These are phyloP conservation scores for Periphyllus acericola DNA, from an alignment of 2,888 invertebrate genomes.

Conservation along the genomic window DNA sequence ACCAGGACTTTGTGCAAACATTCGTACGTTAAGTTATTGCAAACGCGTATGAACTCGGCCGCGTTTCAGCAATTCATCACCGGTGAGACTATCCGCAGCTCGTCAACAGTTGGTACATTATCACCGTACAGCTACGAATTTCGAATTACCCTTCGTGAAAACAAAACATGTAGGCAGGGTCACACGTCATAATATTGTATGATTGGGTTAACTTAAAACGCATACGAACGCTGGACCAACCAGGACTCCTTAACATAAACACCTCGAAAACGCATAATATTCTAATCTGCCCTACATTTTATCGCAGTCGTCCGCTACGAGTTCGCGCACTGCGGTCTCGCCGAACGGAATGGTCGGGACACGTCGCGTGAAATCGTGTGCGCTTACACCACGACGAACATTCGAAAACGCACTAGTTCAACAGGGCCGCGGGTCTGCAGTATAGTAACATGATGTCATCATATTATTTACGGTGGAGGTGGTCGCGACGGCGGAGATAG, in stretches of 20 bases:
- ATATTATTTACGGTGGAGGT: too few species aligned
- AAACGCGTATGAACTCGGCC: neutral
- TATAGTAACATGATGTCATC: too few species aligned
- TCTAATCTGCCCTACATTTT: too few species aligned
- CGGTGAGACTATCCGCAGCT: neutral
- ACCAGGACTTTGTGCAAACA: neutral
- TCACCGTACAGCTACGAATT: neutral
- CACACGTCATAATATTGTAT: neutral
- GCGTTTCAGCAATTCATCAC: neutral
- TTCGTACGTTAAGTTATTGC: neutral
- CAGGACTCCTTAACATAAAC: conserved; percentile 20
- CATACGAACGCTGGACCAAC: conserved; percentile 57
- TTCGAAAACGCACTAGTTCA: too few species aligned
- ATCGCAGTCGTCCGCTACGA: too few species aligned
- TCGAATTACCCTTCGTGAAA: conserved; percentile 20
- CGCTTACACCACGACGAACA: too few species aligned
- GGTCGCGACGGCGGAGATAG: too few species aligned
- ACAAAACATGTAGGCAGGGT: conserved; percentile 7
- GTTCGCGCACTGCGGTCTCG: too few species aligned
- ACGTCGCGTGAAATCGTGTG: too few species aligned
- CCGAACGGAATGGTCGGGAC: too few species aligned
- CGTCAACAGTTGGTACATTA: neutral
- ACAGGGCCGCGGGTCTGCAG: too few species aligned
- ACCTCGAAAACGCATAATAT: too few species aligned
- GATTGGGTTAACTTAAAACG: conserved; percentile 38